Evolutionary conservation across 2,113 vertebrate genomes (phyloP).

Genomic region (Mesitornis unicolor): DNA sequence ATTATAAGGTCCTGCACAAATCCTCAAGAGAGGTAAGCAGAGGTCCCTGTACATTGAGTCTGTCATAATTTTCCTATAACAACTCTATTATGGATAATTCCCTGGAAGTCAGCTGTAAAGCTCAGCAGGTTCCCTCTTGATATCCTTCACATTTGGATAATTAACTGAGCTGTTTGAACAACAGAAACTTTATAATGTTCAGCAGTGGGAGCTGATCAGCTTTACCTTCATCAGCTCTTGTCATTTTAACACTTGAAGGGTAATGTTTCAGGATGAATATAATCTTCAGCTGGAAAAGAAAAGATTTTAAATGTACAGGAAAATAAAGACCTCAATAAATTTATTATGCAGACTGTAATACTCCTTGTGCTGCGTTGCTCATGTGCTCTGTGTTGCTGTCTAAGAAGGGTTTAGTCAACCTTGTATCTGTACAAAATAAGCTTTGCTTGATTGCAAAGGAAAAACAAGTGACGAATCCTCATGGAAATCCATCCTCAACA

Average conservation of each 20-base stretch:
- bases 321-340: slow-evolving; percentile 40
- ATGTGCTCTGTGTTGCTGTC: slow-evolving; percentile 15
- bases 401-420: slow-evolving; percentile 35
- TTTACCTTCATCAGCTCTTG: slow-evolving; percentile 55
- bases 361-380: not conserved
- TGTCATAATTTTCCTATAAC: slow-evolving; percentile 51
- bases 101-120: slow-evolving; percentile 46
- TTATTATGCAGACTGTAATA: slow-evolving; percentile 32
- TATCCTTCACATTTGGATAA: slow-evolving; percentile 65
- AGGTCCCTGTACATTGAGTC: slow-evolving; percentile 7
- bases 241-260: slow-evolving; percentile 62
- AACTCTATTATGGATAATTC: slow-evolving; percentile 53
- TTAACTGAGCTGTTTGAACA: slow-evolving; percentile 67
- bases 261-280: slow-evolving; percentile 55
- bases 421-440: slow-evolving; percentile 18
- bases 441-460: slow-evolving; percentile 2
- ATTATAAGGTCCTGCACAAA: slow-evolving; percentile 51
- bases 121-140: slow-evolving; percentile 50
- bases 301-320: slow-evolving; percentile 45
- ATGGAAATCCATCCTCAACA: not conserved
- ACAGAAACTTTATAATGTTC: slow-evolving; percentile 65
- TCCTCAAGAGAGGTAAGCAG: slow-evolving; percentile 46
- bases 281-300: slow-evolving; percentile 53
- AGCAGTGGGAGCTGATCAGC: slow-evolving; percentile 66
- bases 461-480: slow-evolving; percentile 3